phyloP scores from a whole-genome alignment of 2,797 vertebrate genomes.

The Pogonophryne albipinna region DNA sequence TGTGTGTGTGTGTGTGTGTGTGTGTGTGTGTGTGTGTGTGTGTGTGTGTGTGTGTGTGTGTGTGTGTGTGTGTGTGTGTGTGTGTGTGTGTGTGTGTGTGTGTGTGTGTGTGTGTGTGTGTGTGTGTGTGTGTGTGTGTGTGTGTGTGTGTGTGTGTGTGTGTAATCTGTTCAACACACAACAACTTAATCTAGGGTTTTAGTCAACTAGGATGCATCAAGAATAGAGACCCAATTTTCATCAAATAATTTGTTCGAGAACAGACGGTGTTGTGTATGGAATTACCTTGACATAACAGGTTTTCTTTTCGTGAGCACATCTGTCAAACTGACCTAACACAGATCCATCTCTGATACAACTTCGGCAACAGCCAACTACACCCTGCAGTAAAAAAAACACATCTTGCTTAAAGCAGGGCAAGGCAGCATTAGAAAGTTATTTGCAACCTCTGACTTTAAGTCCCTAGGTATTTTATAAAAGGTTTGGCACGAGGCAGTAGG shows the following conservation, averaged over 20 bases:
- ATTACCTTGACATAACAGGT: constrained; percentile 44
- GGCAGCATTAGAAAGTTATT: constrained; percentile 42
- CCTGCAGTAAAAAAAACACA: constrained; percentile 4
- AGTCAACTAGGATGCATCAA: constrained; percentile 11
- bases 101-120: too few relatives aligned
- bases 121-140: too few relatives aligned
- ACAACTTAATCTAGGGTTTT: constrained; percentile 3
- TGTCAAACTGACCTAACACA: constrained; percentile 41
- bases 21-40: too few relatives aligned
- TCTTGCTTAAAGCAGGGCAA: constrained; percentile 38
- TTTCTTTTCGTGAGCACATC: constrained; percentile 48
- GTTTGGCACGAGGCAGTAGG: constrained; percentile 52
- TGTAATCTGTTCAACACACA: too few relatives aligned
- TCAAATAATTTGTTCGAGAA: constrained; percentile 39
- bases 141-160: too few relatives aligned
- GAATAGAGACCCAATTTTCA: constrained; percentile 30
- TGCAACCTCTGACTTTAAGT: constrained; percentile 49
- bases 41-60: too few relatives aligned
- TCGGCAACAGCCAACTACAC: constrained; percentile 9
- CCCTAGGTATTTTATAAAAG: constrained; percentile 53
- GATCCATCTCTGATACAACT: constrained; percentile 30
- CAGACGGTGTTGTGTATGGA: constrained; percentile 50
- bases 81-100: too few relatives aligned
- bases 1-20: too few relatives aligned
- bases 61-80: too few relatives aligned